Conservation (phyloP, 2,888 invertebrate species). For the Eupithecia exiguata region DNA sequence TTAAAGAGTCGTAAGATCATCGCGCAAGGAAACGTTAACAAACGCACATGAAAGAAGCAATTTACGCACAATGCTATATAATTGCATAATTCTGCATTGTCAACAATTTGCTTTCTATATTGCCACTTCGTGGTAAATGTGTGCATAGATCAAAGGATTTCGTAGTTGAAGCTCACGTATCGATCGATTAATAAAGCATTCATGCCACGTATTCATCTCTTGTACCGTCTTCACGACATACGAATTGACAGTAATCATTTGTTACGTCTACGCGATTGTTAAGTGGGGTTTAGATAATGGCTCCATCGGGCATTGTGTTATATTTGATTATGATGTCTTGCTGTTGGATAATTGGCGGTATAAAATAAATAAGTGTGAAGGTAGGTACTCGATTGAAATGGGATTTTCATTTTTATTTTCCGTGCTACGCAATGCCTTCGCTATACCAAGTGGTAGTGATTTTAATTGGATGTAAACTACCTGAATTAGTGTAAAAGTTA, state of each 20-base stretch:
- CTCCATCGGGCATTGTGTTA: conserved; percentile 39
- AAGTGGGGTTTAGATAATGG: conserved; percentile 47
- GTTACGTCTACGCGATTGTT: conserved; percentile 52
- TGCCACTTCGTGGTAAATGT: conserved; percentile 39
- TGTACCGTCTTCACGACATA: conserved; percentile 50
- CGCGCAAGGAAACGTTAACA: conserved; percentile 40
- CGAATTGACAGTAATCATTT: conserved; percentile 67
- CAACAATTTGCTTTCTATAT: conserved; percentile 68
- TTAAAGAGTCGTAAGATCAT: conserved; percentile 9
- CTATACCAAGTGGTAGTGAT: background rate
- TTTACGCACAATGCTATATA: conserved; percentile 63
- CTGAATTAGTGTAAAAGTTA: too few relatives aligned
- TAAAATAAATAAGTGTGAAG: conserved; percentile 4
- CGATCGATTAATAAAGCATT: conserved; percentile 58
- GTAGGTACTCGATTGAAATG: conserved; percentile 22
- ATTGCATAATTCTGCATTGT: conserved; percentile 70
- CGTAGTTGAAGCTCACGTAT: conserved; percentile 50
- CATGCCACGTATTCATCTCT: conserved; percentile 49
- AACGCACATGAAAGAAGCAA: conserved; percentile 51
- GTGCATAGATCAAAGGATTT: conserved; percentile 60
- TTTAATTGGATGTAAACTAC: too few relatives aligned
- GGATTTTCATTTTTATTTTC: background rate
- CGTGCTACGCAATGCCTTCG: background rate
- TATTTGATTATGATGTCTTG: conserved; percentile 42
- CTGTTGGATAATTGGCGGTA: conserved; percentile 27